phyloP scores from a whole-genome alignment of 2,888 invertebrate species.

The Macaria notata region DNA sequence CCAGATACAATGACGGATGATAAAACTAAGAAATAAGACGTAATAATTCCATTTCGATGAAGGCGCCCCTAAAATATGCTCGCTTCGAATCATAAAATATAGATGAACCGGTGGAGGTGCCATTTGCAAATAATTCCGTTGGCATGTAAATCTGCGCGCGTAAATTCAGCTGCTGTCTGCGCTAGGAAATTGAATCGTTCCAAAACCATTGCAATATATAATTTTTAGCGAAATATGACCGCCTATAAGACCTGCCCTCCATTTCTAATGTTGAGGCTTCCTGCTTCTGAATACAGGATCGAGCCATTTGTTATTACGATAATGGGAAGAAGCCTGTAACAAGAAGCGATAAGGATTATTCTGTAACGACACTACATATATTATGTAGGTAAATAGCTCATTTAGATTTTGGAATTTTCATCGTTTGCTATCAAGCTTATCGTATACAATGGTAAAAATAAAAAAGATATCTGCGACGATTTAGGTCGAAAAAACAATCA shows the following conservation, averaged over 20 bases:
- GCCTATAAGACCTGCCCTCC: constrained; percentile 32
- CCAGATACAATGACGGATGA: too few relatives aligned
- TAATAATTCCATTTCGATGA: constrained; percentile 36
- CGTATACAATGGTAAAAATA: too few relatives aligned
- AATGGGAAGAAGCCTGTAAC: too few relatives aligned
- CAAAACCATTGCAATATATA: constrained; percentile 73
- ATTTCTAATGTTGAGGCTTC: constrained; percentile 1
- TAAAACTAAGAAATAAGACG: constrained; percentile 7
- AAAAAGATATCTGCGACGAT: too few relatives aligned
- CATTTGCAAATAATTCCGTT: constrained; percentile 77
- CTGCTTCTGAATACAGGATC: neutral
- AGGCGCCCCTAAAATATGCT: constrained; percentile 49
- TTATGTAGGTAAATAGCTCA: too few relatives aligned
- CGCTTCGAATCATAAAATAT: constrained; percentile 64
- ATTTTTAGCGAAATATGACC: constrained; percentile 63
- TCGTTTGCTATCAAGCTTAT: too few relatives aligned
- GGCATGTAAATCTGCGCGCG: constrained; percentile 78
- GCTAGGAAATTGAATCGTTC: constrained; percentile 80
- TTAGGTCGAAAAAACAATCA: too few relatives aligned
- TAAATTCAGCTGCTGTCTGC: constrained; percentile 78
- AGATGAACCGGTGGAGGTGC: constrained; percentile 65
- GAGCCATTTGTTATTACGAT: too few relatives aligned
- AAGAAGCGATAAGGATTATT: too few relatives aligned
- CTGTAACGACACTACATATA: too few relatives aligned
- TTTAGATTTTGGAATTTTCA: too few relatives aligned